Percentiles rank a stretch among this genome's conserved stretches.
These are phyloP conservation scores for Caradrina kadenii DNA, from an alignment of 2,888 invertebrate genomes.

Conservation along the genomic window DNA sequence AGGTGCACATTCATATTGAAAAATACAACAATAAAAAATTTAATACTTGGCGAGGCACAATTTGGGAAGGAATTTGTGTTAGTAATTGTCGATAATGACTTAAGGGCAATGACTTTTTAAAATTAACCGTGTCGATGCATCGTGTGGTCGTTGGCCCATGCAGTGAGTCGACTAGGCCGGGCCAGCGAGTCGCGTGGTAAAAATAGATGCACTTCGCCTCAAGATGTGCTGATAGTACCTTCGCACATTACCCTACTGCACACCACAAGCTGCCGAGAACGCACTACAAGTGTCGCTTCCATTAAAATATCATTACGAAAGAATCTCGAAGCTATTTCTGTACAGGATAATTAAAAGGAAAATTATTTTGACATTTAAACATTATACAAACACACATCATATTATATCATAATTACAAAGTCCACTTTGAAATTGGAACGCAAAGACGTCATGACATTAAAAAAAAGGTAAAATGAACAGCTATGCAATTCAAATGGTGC, in stretches of 20 bases:
- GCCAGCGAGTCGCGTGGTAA: slow-evolving; percentile 71
- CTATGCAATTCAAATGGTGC: slow-evolving; percentile 20
- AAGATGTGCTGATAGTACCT: slow-evolving; percentile 66
- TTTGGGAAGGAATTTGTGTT: slow-evolving; percentile 39
- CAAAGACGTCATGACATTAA: background rate
- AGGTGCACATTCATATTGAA: slow-evolving; percentile 1
- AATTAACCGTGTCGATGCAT: slow-evolving; percentile 80
- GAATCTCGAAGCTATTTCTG: background rate
- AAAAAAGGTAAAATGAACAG: background rate
- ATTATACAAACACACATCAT: background rate
- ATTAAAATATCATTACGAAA: slow-evolving; percentile 24
- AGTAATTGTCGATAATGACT: slow-evolving; percentile 65
- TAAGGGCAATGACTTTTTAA: slow-evolving; percentile 84
- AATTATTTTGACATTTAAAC: background rate
- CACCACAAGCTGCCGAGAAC: slow-evolving; percentile 14
- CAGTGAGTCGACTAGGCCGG: slow-evolving; percentile 75
- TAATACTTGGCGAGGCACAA: background rate
- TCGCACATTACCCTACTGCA: slow-evolving; percentile 47
- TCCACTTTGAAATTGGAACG: background rate
- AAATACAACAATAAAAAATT: slow-evolving; percentile 13
- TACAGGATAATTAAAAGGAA: slow-evolving; percentile 3
- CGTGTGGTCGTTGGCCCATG: slow-evolving; percentile 82
- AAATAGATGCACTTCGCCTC: slow-evolving; percentile 79
- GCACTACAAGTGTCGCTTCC: slow-evolving; percentile 11
- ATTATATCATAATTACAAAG: background rate